A percentile compares a stretch with the other conserved stretches of the same genome.
These are phyloP conservation scores for Anguilla pacifica DNA, from an alignment of 2,797 vertebrate species.

Conservation along the genomic window DNA sequence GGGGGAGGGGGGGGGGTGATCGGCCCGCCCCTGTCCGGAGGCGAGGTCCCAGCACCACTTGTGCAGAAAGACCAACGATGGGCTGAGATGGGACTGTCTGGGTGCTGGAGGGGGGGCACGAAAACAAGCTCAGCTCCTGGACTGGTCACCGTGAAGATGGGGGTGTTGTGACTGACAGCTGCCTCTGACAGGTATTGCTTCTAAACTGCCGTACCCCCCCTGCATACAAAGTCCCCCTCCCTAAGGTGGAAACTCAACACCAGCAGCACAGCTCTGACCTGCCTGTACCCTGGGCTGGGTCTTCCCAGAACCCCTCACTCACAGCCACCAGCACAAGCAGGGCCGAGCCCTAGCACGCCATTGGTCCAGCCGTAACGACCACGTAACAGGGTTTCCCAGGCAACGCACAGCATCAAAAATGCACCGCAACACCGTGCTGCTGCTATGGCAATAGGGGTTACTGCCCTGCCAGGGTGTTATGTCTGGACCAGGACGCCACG, in stretches of 20 bases:
- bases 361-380: background rate
- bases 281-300: too few relatives aligned
- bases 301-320: too few relatives aligned
- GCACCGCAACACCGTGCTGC: too few relatives aligned
- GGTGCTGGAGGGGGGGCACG: background rate
- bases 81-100: background rate
- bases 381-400: background rate
- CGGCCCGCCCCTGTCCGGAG: slow-evolving; percentile 10
- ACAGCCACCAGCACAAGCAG: too few relatives aligned
- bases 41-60: slow-evolving; percentile 37
- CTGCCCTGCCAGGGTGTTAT: background rate
- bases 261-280: background rate
- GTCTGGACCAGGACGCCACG: background rate
- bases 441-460: background rate
- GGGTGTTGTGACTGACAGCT: background rate
- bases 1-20: slow-evolving; percentile 24
- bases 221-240: background rate
- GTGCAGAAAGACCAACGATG: slow-evolving; percentile 13
- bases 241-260: background rate
- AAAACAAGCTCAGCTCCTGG: background rate
- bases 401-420: background rate
- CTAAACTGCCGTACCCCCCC: background rate
- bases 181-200: background rate
- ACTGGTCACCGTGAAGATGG: background rate
- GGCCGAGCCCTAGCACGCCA: too few relatives aligned